Evolutionary conservation across 2,888 invertebrate species (phyloP), one percentile per base, ranked within the genome.

Genomic region (Sericinus montela): DNA sequence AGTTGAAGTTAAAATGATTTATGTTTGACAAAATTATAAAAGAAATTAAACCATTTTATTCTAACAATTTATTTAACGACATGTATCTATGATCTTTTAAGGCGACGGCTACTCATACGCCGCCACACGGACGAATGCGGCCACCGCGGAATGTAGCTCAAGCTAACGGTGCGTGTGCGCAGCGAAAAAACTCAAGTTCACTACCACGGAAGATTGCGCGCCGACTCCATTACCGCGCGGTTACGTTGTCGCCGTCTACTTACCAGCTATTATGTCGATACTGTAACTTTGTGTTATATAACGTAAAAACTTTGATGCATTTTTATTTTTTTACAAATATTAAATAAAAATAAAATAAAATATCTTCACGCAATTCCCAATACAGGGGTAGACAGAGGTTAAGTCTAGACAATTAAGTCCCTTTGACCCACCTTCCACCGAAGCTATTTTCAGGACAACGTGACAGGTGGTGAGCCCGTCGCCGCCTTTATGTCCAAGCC

Each of bases 141-240:
- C 71, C 75, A 81, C 82, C 72, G 77, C 80, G 84, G 86, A 84
- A 88, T 87, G 84, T 87, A 81, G 88, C 83, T 64, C 87, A 82
- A 78, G 65, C 69, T 87, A 87, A 87, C 86, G 86, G 86, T 85
- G 73, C 70, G 69, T 69, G 68, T 60, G 70, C 73, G 72, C 73
- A 60, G 81, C 80, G 78, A 84, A 88, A 87, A 86, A 85, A 85
- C 78, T 78, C 85, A 88, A 87, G 87, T 88, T 88, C 87, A 86
- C 85, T 87, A 86, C 81, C 86, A 80, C 76, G 87, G 83, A 84
- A 85, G 84, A 86, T 85, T 85, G 87, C 86, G 75, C 80, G 67
- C 67, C 69, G 63, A 39, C 60, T 69, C 66, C 77, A 79, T 82
- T 79, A 82, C 80, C 58, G 65, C 66, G 80, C 73, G 77, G 82